These are phyloP conservation scores for Muntiacus reevesi DNA, from an alignment of 2,113 vertebrate species.

Conservation along the genomic window DNA sequence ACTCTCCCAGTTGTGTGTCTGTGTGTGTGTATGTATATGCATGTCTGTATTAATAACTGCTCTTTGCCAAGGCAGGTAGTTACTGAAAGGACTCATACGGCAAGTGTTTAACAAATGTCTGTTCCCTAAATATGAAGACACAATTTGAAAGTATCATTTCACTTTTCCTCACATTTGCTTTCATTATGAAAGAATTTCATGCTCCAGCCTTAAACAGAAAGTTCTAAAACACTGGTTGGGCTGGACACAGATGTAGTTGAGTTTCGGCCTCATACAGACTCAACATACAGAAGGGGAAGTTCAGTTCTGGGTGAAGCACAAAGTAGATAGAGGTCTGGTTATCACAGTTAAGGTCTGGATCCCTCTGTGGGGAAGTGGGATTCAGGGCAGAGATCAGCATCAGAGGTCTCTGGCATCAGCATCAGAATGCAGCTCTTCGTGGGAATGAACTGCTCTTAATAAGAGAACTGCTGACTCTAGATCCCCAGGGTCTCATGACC, in stretches of 20 bases:
- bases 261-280: not conserved
- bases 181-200: not conserved
- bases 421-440: not conserved
- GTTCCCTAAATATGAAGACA: not conserved
- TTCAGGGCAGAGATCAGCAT: not conserved
- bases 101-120: not conserved
- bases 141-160: not conserved
- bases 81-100: not conserved
- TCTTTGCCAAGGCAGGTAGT: not conserved
- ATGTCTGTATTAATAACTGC: not conserved
- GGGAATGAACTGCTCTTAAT: not conserved
- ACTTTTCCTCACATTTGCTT: constrained; percentile 24
- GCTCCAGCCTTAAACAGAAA: not conserved
- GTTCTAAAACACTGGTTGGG: not conserved
- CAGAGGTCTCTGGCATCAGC: not conserved
- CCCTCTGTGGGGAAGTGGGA: not conserved
- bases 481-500: not conserved
- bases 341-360: not conserved
- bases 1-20: not conserved
- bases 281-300: not conserved
- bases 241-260: not conserved
- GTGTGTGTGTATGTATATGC: not conserved
- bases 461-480: not conserved
- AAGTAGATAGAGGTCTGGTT: no score
- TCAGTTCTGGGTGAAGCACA: not conserved